phyloP scores from a whole-genome alignment of 2,113 vertebrate species.

The Bungarus multicinctus region DNA sequence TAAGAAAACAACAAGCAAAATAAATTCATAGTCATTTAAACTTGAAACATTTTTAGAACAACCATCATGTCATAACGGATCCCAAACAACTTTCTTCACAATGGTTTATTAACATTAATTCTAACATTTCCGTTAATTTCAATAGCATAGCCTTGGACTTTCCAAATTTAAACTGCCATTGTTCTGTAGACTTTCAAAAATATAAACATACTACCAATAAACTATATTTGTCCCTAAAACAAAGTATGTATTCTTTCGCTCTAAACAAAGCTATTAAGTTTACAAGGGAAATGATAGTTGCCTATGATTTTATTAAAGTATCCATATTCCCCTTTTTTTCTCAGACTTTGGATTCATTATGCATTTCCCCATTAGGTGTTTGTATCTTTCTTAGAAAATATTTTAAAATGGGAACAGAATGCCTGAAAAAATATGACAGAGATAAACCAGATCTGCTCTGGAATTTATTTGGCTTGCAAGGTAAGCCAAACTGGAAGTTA shows the following conservation, averaged over 20 bases:
- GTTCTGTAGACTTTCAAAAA: neutral
- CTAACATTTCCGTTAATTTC: neutral
- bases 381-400: neutral
- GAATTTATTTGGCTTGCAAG: neutral
- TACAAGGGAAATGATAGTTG: neutral
- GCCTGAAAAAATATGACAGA: neutral
- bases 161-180: neutral
- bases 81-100: neutral
- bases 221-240: neutral
- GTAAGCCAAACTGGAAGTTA: neutral
- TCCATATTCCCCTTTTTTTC: too few species aligned
- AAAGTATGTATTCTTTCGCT: neutral
- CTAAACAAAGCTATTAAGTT: neutral
- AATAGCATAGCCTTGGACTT: neutral
- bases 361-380: neutral
- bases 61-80: neutral
- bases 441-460: neutral
- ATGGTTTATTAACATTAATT: neutral
- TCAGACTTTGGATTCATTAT: neutral
- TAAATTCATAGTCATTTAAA: neutral
- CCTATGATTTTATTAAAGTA: neutral
- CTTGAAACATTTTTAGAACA: neutral
- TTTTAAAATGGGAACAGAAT: neutral
- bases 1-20: slow-evolving; percentile 34
- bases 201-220: neutral